Evolutionary conservation across 2,113 vertebrate species (phyloP).

Genomic region (Verasper variegatus): DNA sequence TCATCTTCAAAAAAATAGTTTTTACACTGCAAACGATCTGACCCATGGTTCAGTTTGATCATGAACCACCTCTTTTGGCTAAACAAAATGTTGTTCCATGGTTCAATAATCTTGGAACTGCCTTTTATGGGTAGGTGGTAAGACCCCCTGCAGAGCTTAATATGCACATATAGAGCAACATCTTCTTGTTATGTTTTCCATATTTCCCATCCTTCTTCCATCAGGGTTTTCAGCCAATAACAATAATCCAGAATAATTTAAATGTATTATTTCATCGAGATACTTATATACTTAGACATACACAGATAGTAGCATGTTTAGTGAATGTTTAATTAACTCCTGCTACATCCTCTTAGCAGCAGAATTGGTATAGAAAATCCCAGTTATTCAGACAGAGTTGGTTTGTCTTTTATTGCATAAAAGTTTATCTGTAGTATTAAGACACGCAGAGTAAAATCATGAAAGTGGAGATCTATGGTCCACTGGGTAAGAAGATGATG

Average conservation of each 20-base stretch:
- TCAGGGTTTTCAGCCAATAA: neutral
- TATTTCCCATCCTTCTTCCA: neutral
- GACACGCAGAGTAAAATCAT: neutral
- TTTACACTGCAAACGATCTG: too few relatives aligned
- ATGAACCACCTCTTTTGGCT: too few relatives aligned
- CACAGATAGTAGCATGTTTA: neutral
- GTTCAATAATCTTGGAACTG: too few relatives aligned
- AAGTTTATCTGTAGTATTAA: neutral
- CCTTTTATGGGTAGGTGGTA: too few relatives aligned
- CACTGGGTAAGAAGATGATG: neutral
- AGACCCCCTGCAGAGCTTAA: too few relatives aligned
- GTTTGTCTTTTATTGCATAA: constrained; percentile 1
- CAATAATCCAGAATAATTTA: neutral
- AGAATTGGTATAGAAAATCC: neutral
- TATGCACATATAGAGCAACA: too few relatives aligned
- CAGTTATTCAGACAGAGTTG: too few relatives aligned
- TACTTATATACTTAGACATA: neutral
- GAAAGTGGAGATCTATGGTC: neutral
- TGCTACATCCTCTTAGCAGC: too few relatives aligned
- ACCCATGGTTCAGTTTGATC: too few relatives aligned
- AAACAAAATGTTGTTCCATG: too few relatives aligned
- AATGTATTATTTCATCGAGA: neutral
- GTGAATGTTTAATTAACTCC: neutral
- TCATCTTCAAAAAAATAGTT: too few relatives aligned
- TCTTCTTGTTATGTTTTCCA: neutral